Percentiles rank a stretch among this genome's conserved stretches.
Evolutionary conservation across 1,140 invertebrate genomes (phyloP).

Genomic region (Hetaerina americana): DNA sequence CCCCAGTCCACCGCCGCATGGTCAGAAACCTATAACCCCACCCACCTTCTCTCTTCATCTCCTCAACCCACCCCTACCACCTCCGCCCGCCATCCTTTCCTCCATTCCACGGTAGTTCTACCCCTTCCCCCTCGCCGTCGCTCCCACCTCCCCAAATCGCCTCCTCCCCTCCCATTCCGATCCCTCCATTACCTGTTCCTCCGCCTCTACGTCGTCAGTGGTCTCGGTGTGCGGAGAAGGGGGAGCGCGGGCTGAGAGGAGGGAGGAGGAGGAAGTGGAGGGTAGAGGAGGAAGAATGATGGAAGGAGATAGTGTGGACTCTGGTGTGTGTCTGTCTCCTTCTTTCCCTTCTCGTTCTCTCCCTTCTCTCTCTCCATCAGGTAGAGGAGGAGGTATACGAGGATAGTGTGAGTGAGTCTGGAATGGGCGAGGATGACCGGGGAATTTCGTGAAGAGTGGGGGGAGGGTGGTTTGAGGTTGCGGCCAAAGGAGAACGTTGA

Average conservation of each 20-base stretch:
- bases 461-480: background rate
- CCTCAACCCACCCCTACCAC: background rate
- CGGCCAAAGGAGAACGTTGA: background rate
- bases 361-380: no score
- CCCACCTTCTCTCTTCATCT: background rate
- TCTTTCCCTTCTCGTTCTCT: no score
- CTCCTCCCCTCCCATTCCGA: background rate
- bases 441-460: background rate
- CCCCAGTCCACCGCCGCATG: no score
- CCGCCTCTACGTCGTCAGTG: background rate
- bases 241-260: background rate
- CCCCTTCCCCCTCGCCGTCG: background rate
- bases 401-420: no score
- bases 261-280: background rate
- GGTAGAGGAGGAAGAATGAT: background rate
- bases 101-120: background rate
- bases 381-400: no score
- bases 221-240: background rate
- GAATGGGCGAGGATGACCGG: background rate
- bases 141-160: background rate
- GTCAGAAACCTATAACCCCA: no score
- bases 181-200: background rate
- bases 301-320: background rate
- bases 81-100: background rate
- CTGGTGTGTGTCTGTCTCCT: no score